These are phyloP conservation scores for Neosilurus hyrtlii DNA, from an alignment of 2,797 vertebrate species.

Conservation along the genomic window DNA sequence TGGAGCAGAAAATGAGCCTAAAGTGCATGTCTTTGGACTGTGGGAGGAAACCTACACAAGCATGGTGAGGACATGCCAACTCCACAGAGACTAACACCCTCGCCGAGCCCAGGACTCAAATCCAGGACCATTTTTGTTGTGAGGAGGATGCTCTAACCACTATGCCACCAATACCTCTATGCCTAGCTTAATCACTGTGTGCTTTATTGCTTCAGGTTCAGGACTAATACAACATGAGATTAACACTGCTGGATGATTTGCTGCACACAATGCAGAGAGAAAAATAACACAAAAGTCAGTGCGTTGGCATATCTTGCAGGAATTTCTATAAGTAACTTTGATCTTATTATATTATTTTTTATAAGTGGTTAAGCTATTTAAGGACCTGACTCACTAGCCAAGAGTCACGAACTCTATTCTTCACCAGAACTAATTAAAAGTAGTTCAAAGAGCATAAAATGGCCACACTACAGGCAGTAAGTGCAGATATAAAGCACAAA, in stretches of 20 bases:
- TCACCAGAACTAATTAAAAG: neutral
- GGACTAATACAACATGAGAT: conserved; percentile 46
- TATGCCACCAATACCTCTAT: neutral
- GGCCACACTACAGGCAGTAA: neutral
- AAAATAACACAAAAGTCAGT: conserved; percentile 1
- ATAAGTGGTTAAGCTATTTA: neutral
- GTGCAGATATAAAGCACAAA: neutral
- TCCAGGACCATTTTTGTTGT: no score
- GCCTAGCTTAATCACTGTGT: conserved; percentile 55
- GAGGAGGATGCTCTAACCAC: no score
- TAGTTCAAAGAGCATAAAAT: conserved; percentile 1
- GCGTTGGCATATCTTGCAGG: neutral
- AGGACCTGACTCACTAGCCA: neutral
- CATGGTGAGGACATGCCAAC: no score
- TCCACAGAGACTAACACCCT: no score
- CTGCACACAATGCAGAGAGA: conserved; percentile 24
- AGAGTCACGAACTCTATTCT: neutral
- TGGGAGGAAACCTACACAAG: no score
- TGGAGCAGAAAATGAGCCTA: no score
- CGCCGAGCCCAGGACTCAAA: no score
- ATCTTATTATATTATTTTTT: neutral
- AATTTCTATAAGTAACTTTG: neutral
- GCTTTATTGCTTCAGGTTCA: conserved; percentile 38
- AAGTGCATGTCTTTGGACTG: no score
- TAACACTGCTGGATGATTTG: conserved; percentile 36